Base-by-base conservation (phyloP, 2,888 invertebrate species). In the Trimorus sp. region DNA sequence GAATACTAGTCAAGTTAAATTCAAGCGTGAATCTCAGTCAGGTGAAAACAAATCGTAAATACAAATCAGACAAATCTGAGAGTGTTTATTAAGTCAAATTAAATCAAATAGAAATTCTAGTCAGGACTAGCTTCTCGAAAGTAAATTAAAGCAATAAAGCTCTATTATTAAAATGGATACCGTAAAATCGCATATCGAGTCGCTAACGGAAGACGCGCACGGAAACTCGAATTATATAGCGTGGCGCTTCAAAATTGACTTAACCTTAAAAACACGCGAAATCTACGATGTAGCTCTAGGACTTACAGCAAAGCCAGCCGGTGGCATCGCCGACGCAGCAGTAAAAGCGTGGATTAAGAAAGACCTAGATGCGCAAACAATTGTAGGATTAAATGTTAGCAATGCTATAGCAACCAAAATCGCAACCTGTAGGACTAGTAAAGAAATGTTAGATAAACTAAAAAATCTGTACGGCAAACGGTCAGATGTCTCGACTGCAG, bases 311-410 rank as follows among this genome's bases (percentile, higher is more conserved):
- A 63, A 53, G 36, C 48, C 62, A 48, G 62, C 36, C 26, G 63
- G 63, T 8, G 37, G 0, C 2, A 14, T 45, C 7, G 15, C n/a
- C 37, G 51, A 49, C 14, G 63, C 3, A 37, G 3, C 16, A 11
- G 63, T 63, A 1, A 51, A 63, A 63, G 49, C 37, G 3, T 86
- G 85, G 85, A 8, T 73, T 8, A 78, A 83, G 59, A 82, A 84
- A 56, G 83, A 86, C 40, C 58, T 83, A 38, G 84, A 84, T 54
- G 83, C 84, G 9, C 83, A 84, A 74, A 75, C 79, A 9, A 60
- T 84, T 4, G 85, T 85, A 59, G 85, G 83, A 0, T 16, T 85
- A 8, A 85, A 85, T 77, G 85, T 86, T 7, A 77, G 75, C 48
- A 48, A 37, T 0, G 0, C 79, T 56, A 83, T 86, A 26, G 84